These are phyloP conservation scores for Lophius americanus DNA, from an alignment of 2,797 vertebrate species.

Conservation along the genomic window DNA sequence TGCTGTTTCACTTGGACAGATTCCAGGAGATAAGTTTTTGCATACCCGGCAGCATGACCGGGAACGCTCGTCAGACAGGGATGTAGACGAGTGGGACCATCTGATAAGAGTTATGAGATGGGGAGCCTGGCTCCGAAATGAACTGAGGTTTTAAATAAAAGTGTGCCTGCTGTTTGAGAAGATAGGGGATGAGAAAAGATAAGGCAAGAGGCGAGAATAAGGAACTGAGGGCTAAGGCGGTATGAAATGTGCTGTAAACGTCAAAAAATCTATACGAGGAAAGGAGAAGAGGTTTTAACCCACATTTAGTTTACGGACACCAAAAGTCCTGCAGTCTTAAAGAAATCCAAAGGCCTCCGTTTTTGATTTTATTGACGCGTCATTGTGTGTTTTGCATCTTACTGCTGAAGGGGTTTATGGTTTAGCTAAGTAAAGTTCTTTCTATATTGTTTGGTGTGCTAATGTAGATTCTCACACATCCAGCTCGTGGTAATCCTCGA, in stretches of 20 bases:
- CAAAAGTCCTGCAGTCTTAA: neutral
- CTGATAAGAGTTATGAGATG: conserved; percentile 55
- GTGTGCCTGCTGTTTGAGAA: conserved; percentile 12
- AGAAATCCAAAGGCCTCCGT: no score
- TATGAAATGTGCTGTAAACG: conserved; percentile 19
- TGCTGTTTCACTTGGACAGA: conserved; percentile 15
- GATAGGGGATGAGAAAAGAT: conserved; percentile 28
- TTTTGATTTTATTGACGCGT: neutral
- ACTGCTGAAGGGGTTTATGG: neutral
- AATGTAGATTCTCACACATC: no score
- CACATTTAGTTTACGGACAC: neutral
- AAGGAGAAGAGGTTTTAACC: neutral
- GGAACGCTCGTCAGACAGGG: conserved; percentile 9
- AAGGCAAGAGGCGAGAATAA: conserved; percentile 36
- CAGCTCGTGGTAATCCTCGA: no score
- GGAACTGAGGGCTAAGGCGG: conserved; percentile 11
- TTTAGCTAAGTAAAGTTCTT: neutral
- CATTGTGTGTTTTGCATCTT: neutral
- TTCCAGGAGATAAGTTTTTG: conserved; percentile 19
- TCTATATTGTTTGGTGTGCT: no score
- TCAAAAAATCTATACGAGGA: conserved; percentile 6
- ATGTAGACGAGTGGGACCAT: conserved; percentile 14
- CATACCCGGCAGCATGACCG: conserved; percentile 6
- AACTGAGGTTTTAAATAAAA: conserved; percentile 45
- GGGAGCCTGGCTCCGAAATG: conserved; percentile 32